Base-by-base conservation (phyloP, 2,797 vertebrate species). In the Megalops cyprinoides region DNA sequence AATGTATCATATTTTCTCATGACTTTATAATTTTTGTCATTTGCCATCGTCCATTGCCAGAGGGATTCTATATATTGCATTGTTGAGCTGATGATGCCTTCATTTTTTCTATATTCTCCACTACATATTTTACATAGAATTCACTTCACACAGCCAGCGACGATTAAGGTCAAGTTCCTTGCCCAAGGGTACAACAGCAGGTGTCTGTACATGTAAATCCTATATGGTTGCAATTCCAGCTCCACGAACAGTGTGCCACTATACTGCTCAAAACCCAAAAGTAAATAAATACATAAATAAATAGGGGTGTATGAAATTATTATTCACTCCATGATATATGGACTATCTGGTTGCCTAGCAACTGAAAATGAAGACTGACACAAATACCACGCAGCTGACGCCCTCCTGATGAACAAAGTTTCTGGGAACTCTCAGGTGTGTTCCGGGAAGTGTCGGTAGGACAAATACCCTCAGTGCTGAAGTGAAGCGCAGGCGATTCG, bases 1-100 rank as follows among this genome's bases (percentile, higher is more conserved):
- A 31, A 34, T 65, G 62, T n/a, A 56, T 56, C n/a, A 62, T 79
- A 55, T 56, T 79, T 79, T 80, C 37, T 75, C 74, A 81, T 67
- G 48, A 67, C 20, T 60, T 67, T 31, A 42, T 23, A 8, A 74
- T 58, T 74, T 65, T 48, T 9, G 53, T 46, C 79, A 65, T 74
- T 74, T 39, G 20, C 58, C 58, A 53, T 76, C 74, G 14, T 25
- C 76, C 23, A 67, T 76, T n/a, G 79, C 48, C 71, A 49, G 73
- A 76, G 42, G 25, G 71, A 39, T 74, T 74, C 56, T 49, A 75
- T 65, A 58, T 34, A n/a, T n/a, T n/a, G n/a, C 25, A 8, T 73
- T 49, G 71, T 55, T 76, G 37, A 56, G 20, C 39, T 74, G 39
- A 37, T 48, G 20, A 65, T 60, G 28, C n/a, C 39, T 44, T 44